These are phyloP conservation scores for Brachymystax lenok DNA, from an alignment of 2,797 vertebrate species.

Conservation along the genomic window DNA sequence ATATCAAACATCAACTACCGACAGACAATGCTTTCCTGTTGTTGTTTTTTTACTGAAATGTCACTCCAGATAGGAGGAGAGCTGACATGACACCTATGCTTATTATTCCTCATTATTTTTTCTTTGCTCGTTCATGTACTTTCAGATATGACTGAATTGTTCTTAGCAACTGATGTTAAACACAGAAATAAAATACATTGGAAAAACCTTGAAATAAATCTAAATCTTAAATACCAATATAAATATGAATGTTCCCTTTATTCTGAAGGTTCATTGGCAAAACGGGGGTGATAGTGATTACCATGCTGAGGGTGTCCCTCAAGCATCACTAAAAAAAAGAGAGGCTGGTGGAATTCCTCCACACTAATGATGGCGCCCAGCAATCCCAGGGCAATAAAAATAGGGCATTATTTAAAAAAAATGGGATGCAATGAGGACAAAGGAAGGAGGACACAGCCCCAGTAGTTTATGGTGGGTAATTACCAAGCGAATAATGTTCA, in stretches of 20 bases:
- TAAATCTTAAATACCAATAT: background rate
- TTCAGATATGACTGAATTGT: background rate
- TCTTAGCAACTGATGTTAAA: background rate
- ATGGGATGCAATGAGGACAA: constrained; percentile 4
- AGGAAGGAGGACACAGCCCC: background rate
- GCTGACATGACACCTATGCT: background rate
- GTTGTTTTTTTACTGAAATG: background rate
- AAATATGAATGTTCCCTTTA: background rate
- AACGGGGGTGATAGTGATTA: background rate
- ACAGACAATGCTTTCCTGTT: background rate
- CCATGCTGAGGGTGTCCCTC: background rate
- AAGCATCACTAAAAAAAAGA: background rate
- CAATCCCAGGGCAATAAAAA: background rate
- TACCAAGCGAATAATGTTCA: constrained; percentile 1
- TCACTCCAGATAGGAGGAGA: background rate
- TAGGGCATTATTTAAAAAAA: background rate
- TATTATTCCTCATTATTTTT: background rate
- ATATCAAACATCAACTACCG: background rate
- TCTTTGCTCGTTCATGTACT: background rate
- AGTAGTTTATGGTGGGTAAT: background rate
- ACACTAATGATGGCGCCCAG: background rate
- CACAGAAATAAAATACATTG: background rate
- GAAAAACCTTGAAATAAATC: background rate
- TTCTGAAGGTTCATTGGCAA: background rate
- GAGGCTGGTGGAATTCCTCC: background rate